Evolutionary conservation across 2,113 vertebrate species (phyloP).

Genomic region (Poeciliopsis prolifica): DNA sequence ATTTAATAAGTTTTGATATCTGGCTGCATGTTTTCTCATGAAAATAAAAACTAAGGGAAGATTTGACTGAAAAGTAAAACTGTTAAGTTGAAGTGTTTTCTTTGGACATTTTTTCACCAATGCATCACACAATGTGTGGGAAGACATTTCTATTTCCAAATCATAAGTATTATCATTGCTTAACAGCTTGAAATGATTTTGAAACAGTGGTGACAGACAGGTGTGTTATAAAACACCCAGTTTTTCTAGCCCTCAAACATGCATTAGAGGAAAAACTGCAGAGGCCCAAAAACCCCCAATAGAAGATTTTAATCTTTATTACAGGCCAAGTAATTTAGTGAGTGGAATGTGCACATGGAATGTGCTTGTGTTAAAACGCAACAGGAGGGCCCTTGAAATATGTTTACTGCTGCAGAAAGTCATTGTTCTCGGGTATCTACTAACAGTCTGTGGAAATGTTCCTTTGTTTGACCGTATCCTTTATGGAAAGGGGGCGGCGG

Average conservation of each 20-base stretch:
- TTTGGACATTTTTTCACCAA: constrained; percentile 1
- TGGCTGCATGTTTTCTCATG: constrained; percentile 52
- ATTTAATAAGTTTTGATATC: constrained; percentile 61
- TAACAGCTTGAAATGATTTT: background rate
- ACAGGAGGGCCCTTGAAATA: constrained; percentile 48
- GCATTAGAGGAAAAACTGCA: background rate
- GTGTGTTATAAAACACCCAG: background rate
- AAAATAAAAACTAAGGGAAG: constrained; percentile 32
- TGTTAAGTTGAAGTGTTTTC: background rate
- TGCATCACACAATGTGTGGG: background rate
- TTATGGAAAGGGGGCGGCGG: constrained; percentile 57
- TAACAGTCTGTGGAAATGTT: constrained; percentile 61
- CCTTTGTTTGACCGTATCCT: constrained; percentile 75
- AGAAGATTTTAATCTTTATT: constrained; percentile 1
- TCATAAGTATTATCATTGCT: background rate
- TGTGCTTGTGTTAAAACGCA: constrained; percentile 50
- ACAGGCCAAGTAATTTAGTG: background rate
- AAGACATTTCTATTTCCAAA: constrained; percentile 1
- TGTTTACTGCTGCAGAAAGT: constrained; percentile 45
- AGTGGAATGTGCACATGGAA: constrained; percentile 63
- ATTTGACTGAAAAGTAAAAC: constrained; percentile 24
- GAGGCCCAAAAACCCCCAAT: background rate
- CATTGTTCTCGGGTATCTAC: constrained; percentile 65
- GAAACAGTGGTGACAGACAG: background rate
- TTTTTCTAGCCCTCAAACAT: background rate